Evolutionary conservation across 2,113 vertebrate genomes (phyloP).

Genomic region (Bolborhynchus lineola): DNA sequence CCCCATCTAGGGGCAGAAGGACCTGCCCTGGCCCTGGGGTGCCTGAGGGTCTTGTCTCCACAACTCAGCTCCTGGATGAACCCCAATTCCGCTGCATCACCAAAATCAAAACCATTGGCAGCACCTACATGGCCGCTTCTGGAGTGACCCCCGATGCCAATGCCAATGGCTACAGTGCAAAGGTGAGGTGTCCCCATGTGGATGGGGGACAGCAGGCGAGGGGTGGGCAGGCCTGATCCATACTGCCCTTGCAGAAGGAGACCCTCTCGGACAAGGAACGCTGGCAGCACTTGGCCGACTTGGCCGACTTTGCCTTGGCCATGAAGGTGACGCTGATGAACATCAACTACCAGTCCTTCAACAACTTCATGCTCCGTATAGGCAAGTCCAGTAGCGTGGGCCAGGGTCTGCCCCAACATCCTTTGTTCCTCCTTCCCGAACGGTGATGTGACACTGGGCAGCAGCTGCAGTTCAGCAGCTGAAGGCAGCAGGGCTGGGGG

Average conservation of each 20-base stretch:
- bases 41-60: background rate
- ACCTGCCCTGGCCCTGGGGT: background rate
- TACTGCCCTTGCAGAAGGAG: constrained; percentile 66
- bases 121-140: constrained; percentile 97
- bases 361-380: constrained; percentile 98
- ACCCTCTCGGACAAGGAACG: constrained; percentile 81
- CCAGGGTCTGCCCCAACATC: background rate
- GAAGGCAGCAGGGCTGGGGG: background rate
- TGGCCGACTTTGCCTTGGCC: constrained; percentile 93
- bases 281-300: constrained; percentile 92
- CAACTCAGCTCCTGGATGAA: constrained; percentile 87
- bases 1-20: background rate
- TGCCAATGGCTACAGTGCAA: constrained; percentile 78
- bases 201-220: accelerated
- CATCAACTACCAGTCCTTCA: constrained; percentile 98
- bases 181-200: background rate
- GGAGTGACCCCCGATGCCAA: constrained; percentile 83
- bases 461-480: background rate
- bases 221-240: background rate
- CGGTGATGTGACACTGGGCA: background rate
- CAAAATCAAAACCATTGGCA: constrained; percentile 97
- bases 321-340: constrained; percentile 95
- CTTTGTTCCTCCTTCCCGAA: background rate
- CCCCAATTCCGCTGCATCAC: constrained; percentile 93
- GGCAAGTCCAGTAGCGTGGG: constrained; percentile 68